A percentile compares a stretch with the other conserved stretches of the same genome.
Evolutionary conservation across 2,113 vertebrate genomes (phyloP).

Genomic region (Hymenochirus boettgeri): DNA sequence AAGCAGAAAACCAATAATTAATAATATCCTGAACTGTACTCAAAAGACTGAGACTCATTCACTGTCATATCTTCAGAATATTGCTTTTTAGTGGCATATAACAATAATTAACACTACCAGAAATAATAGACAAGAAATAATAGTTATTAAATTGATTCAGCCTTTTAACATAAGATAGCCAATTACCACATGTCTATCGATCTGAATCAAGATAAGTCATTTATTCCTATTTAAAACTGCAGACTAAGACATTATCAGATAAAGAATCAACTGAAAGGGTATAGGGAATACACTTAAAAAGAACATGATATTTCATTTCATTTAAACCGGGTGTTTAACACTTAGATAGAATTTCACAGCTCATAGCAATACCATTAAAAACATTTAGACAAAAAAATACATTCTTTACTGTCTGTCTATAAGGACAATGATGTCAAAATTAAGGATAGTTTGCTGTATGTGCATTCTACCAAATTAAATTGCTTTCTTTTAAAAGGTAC

Average conservation of each 20-base stretch:
- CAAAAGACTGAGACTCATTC: no score
- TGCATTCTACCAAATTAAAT: slow-evolving; percentile 29
- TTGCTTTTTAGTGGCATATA: not conserved
- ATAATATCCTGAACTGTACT: no score
- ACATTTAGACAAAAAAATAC: slow-evolving; percentile 1
- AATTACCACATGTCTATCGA: slow-evolving; percentile 30
- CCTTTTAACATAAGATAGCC: slow-evolving; percentile 16
- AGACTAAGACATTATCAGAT: not conserved
- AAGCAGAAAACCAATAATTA: no score
- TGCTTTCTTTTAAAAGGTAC: slow-evolving; percentile 27
- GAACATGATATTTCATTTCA: not conserved
- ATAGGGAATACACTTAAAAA: not conserved
- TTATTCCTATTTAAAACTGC: slow-evolving; percentile 2
- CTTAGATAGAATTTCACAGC: slow-evolving; percentile 9
- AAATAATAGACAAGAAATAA: slow-evolving; percentile 19
- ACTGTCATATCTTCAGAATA: not conserved
- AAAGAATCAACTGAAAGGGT: not conserved
- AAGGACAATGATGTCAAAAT: not conserved
- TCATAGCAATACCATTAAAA: not conserved
- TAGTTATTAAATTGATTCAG: slow-evolving; percentile 28
- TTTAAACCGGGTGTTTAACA: not conserved
- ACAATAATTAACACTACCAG: slow-evolving; percentile 5
- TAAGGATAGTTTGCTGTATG: not conserved
- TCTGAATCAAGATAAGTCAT: slow-evolving; percentile 20
- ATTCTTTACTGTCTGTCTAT: not conserved